Percentiles rank a stretch among this genome's conserved stretches.
phyloP scores from a whole-genome alignment of 2,113 vertebrate genomes.

The Centrocercus urophasianus region DNA sequence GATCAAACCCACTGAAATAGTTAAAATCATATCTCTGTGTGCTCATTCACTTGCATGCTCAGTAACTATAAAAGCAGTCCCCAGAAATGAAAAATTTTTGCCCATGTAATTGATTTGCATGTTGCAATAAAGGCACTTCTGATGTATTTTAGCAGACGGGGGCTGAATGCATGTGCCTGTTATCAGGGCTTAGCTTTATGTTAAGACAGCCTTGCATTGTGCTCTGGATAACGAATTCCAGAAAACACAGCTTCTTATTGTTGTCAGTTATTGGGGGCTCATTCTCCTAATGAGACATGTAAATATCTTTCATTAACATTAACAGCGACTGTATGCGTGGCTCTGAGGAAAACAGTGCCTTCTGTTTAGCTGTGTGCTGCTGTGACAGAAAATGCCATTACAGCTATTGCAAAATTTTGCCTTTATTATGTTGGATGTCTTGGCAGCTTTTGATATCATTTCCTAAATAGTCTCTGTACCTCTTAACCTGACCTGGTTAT shows the following conservation, averaged over 20 bases:
- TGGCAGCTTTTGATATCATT: not conserved
- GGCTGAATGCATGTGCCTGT: slow-evolving; percentile 42
- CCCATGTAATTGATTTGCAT: slow-evolving; percentile 23
- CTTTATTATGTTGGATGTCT: not conserved
- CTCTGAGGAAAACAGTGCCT: slow-evolving; percentile 33
- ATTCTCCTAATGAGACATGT: slow-evolving; percentile 54
- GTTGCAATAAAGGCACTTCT: slow-evolving; percentile 53
- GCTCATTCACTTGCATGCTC: not conserved
- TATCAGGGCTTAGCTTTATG: slow-evolving; percentile 51
- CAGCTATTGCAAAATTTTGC: not conserved
- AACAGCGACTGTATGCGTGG: not conserved
- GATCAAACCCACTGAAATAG: not conserved
- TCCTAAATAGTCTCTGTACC: not conserved
- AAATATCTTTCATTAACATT: slow-evolving; percentile 65
- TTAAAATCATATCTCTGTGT: not conserved
- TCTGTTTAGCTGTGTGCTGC: slow-evolving; percentile 8
- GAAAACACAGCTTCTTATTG: slow-evolving; percentile 70
- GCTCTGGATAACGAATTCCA: slow-evolving; percentile 55
- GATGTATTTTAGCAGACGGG: slow-evolving; percentile 2
- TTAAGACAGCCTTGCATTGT: slow-evolving; percentile 62
- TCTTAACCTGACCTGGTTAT: not conserved
- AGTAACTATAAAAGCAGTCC: not conserved
- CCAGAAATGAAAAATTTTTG: not conserved
- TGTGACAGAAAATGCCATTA: not conserved
- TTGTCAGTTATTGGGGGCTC: slow-evolving; percentile 55